These are phyloP conservation scores for Rhombomys opimus DNA, from an alignment of 2,113 vertebrate genomes.

Conservation along the genomic window DNA sequence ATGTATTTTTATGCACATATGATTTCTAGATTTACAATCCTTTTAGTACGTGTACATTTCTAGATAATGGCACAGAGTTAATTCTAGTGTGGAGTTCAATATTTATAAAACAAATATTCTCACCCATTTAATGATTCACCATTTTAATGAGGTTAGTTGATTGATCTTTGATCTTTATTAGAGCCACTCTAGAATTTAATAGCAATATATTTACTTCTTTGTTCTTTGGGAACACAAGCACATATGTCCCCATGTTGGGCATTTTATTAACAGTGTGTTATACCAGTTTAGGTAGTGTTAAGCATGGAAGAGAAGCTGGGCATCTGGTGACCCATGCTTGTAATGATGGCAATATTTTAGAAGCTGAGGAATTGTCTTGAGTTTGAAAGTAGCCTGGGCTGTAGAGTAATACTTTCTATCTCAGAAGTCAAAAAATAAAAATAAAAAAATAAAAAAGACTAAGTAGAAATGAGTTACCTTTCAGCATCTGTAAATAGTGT, in stretches of 20 bases:
- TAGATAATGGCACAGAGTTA: background rate
- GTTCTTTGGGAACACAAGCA: background rate
- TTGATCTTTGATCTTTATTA: background rate
- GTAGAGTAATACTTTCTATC: background rate
- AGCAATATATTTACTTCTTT: background rate
- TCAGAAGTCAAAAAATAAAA: background rate
- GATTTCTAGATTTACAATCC: background rate
- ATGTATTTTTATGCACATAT: background rate
- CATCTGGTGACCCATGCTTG: background rate
- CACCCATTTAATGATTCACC: constrained; percentile 8
- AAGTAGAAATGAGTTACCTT: background rate
- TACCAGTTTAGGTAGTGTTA: background rate
- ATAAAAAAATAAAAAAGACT: accelerated
- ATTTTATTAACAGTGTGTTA: background rate
- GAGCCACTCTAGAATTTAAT: background rate
- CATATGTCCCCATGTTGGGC: background rate
- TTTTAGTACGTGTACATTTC: background rate
- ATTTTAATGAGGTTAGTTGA: background rate
- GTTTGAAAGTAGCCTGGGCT: background rate
- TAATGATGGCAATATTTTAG: background rate
- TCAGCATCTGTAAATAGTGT: background rate
- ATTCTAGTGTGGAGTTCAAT: background rate
- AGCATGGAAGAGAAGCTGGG: background rate
- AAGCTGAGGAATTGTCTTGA: background rate
- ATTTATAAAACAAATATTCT: background rate